Percentiles rank a stretch among this genome's conserved stretches.
phyloP scores from a whole-genome alignment of 2,888 invertebrate genomes.

The Acanthoscelides obtectus region DNA sequence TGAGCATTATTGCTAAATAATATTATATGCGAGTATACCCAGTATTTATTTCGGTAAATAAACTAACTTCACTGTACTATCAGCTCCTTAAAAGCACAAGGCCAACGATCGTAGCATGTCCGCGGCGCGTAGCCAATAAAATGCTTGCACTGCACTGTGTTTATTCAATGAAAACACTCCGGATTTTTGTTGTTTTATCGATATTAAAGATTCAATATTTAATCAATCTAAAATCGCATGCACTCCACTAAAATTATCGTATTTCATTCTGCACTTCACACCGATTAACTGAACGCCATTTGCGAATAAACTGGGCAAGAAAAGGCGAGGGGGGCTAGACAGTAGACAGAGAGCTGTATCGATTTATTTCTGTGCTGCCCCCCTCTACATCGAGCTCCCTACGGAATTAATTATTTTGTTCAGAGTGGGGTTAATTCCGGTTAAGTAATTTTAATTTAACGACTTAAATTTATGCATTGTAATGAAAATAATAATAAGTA shows the following conservation, averaged over 20 bases:
- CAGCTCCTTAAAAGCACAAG: neutral
- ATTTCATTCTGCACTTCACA: neutral
- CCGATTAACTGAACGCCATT: neutral
- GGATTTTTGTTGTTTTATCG: neutral
- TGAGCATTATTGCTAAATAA: no score
- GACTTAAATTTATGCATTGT: no score
- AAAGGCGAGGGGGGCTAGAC: constrained; percentile 32
- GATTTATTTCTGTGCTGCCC: constrained; percentile 38
- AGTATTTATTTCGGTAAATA: neutral
- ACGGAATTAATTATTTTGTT: constrained; percentile 31
- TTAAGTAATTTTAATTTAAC: no score
- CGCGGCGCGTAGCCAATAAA: neutral
- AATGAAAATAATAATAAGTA: no score
- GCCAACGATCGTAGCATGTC: neutral
- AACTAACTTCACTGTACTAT: neutral
- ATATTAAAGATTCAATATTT: neutral
- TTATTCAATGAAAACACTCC: neutral
- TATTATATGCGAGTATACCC: no score
- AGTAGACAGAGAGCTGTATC: constrained; percentile 29
- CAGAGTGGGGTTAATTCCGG: constrained; percentile 17
- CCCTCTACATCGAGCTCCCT: constrained; percentile 35
- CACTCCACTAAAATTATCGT: neutral
- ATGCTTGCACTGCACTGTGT: neutral
- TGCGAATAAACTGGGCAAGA: neutral
- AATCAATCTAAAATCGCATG: neutral